These are phyloP conservation scores for Therioaphis trifolii DNA, from an alignment of 2,888 invertebrate species.

Conservation along the genomic window DNA sequence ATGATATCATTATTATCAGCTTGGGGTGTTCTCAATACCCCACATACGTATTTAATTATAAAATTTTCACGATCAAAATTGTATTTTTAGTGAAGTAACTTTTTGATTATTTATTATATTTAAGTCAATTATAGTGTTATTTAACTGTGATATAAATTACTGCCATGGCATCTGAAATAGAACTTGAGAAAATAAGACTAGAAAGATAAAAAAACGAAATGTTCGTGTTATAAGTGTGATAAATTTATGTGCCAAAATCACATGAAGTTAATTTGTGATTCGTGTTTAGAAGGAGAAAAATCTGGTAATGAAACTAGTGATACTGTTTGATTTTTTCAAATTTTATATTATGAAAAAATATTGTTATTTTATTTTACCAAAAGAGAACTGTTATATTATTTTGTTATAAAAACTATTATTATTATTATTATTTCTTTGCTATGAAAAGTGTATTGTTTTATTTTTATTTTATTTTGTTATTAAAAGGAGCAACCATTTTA, in stretches of 20 bases:
- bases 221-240: constrained; percentile 9
- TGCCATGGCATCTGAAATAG: constrained; percentile 15
- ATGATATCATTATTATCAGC: constrained; percentile 39
- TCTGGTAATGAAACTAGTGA: not conserved
- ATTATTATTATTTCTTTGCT: too few relatives aligned
- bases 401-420: too few relatives aligned
- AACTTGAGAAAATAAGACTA: not conserved
- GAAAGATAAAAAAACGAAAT: constrained; percentile 14
- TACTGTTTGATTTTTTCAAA: too few relatives aligned
- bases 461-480: too few relatives aligned
- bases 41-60: constrained; percentile 25
- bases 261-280: not conserved
- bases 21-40: constrained; percentile 34
- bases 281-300: not conserved
- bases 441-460: too few relatives aligned
- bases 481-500: too few relatives aligned
- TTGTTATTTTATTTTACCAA: too few relatives aligned
- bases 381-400: too few relatives aligned
- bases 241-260: constrained; percentile 4
- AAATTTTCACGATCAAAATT: not conserved
- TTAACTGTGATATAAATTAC: not conserved
- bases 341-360: too few relatives aligned
- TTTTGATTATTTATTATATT: not conserved
- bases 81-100: not conserved
- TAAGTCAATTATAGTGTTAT: not conserved